Base-by-base conservation (phyloP, 2,888 invertebrate genomes). In the Epiblema foenella region DNA sequence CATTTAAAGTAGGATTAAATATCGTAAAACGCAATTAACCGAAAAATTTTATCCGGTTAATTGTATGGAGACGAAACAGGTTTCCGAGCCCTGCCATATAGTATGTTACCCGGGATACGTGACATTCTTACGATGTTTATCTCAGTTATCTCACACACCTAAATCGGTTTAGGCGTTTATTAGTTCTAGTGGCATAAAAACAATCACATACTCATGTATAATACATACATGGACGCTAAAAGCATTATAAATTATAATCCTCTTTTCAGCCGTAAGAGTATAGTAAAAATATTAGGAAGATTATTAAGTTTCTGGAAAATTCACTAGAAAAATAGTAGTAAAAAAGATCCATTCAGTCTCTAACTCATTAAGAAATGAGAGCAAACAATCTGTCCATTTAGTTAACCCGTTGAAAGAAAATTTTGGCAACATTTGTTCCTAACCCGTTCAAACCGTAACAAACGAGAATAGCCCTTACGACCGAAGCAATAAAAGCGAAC, bases 371-470 rank as follows among this genome's bases (percentile, higher is more conserved):
- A 29, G 18, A 42, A 57, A 57, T 54, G 39, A 18, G 29, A 57
- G 42, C 33, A 57, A 66, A 62, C 37, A 71, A 71, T 56, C 54
- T 33, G n/a, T 56, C 65, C 62, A 67, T 71, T 67, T 60, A 62
- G 66, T 39, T 29, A 71, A 49, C 62, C 56, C 60, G 66, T 60
- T 71, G 62, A 67, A 67, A 60, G 67, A 67, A 57, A 56, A 49
- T 51, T 57, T 71, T 71, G 60, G 71, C 71, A 71, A 62, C 49
- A 69, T 33, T 52, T 29, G 10, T 46, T 39, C 29, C 37, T 63
- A 63, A 20, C 69, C 51, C 51, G 49, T 15, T 33, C 46, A 49
- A 51, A 46, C 46, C 18, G 7, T 15, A 49, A 51, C 60, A 49
- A 56, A 57, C 49, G 7, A 71, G 24, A 62, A 67, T 67, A 71